A percentile compares a stretch with the other conserved stretches of the same genome.
These are phyloP conservation scores for Platycnemis pennipes DNA, from an alignment of 2,888 invertebrate species.

Conservation along the genomic window DNA sequence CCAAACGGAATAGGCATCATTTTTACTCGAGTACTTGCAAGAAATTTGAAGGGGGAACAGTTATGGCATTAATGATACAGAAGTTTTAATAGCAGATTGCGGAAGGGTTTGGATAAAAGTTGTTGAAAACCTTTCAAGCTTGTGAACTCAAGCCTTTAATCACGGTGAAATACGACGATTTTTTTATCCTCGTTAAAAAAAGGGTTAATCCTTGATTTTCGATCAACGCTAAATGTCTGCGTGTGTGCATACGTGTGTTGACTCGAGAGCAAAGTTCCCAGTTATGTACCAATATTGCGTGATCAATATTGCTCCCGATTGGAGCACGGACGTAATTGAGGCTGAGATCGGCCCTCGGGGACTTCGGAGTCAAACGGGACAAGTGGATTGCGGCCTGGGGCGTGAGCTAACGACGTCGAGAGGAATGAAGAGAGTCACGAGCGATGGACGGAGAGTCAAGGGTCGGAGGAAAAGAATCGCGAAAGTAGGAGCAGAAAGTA, in stretches of 20 bases:
- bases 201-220: no score
- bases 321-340: background rate
- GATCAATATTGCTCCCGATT: slow-evolving; percentile 7
- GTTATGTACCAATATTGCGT: no score
- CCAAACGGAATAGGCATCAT: no score
- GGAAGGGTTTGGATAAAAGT: no score
- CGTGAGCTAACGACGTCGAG: background rate
- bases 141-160: no score
- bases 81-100: no score
- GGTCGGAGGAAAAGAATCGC: background rate
- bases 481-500: background rate
- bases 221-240: background rate
- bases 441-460: background rate
- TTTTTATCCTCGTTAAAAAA: no score
- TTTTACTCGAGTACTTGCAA: no score
- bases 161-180: no score
- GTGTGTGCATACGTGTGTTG: background rate
- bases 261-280: background rate
- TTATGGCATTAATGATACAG: no score
- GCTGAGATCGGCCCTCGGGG: background rate
- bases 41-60: no score
- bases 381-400: background rate
- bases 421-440: background rate
- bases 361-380: slow-evolving; percentile 1
- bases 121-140: no score